phyloP scores from a whole-genome alignment of 2,888 invertebrate species.

The Plutella xylostella region DNA sequence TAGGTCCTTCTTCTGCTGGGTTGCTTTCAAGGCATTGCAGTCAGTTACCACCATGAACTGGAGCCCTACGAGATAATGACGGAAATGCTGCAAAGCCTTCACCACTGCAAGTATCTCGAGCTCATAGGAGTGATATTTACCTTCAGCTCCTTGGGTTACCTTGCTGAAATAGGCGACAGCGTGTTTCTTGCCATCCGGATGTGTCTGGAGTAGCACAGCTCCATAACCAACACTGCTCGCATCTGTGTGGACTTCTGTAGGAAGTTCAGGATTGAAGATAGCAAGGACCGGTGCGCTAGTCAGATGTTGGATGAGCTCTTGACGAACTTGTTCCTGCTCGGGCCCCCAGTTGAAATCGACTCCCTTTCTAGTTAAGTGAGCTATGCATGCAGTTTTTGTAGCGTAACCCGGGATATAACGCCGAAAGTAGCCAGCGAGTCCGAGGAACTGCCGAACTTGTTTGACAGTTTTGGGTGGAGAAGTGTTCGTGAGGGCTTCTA shows the following conservation, averaged over 20 bases:
- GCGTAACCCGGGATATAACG: neutral
- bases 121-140: constrained; percentile 6
- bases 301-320: constrained; percentile 1
- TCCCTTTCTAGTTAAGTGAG: neutral
- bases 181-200: neutral
- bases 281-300: constrained; percentile 13
- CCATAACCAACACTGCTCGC: constrained; percentile 19
- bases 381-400: neutral
- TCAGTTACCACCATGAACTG: constrained; percentile 24
- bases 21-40: constrained; percentile 26
- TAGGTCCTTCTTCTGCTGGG: constrained; percentile 24
- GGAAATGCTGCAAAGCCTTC: constrained; percentile 10
- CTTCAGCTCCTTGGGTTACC: constrained; percentile 6
- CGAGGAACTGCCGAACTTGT: constrained; percentile 5
- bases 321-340: constrained; percentile 1
- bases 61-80: constrained; percentile 15
- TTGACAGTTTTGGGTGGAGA: neutral
- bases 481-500: constrained; percentile 2
- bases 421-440: constrained; percentile 4
- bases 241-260: constrained; percentile 22
- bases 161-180: constrained; percentile 11
- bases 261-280: constrained; percentile 16
- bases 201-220: constrained; percentile 19
- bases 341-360: neutral
- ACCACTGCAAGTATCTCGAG: constrained; percentile 14